Conservation (phyloP, 2,113 vertebrate species). For the Henicopernis longicauda region DNA sequence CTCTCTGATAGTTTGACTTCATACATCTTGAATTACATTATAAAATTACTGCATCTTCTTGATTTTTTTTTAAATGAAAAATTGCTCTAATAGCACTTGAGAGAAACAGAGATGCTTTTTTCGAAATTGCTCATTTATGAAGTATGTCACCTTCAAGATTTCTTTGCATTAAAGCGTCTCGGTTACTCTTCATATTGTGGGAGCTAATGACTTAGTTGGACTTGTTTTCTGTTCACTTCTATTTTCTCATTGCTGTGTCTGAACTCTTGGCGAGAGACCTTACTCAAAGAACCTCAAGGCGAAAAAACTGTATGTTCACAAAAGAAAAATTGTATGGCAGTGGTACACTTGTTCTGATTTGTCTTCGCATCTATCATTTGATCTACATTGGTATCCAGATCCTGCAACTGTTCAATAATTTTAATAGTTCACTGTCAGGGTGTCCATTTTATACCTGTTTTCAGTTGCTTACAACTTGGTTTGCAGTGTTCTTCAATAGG, state of each 20-base stretch:
- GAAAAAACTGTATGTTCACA: not conserved
- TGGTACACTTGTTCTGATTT: not conserved
- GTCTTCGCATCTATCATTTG: not conserved
- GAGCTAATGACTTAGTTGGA: not conserved
- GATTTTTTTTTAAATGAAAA: not conserved
- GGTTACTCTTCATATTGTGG: not conserved
- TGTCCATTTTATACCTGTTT: not conserved
- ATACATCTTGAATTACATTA: not conserved
- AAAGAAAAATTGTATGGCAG: not conserved
- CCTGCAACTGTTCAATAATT: not conserved
- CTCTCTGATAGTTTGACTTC: not conserved
- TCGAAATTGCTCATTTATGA: not conserved
- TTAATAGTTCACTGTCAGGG: not conserved
- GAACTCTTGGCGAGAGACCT: not conserved
- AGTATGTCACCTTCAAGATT: not conserved
- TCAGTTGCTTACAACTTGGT: not conserved
- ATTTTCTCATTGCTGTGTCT: not conserved
- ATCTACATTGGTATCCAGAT: not conserved
- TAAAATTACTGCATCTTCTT: not conserved
- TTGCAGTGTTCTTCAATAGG: not conserved
- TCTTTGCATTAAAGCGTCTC: not conserved
- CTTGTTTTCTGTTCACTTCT: not conserved
- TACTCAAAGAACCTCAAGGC: not conserved
- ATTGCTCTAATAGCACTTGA: not conserved
- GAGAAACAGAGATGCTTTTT: not conserved